Conservation (phyloP, 2,888 invertebrate genomes). For the Lepeophtheirus nordmannii region DNA sequence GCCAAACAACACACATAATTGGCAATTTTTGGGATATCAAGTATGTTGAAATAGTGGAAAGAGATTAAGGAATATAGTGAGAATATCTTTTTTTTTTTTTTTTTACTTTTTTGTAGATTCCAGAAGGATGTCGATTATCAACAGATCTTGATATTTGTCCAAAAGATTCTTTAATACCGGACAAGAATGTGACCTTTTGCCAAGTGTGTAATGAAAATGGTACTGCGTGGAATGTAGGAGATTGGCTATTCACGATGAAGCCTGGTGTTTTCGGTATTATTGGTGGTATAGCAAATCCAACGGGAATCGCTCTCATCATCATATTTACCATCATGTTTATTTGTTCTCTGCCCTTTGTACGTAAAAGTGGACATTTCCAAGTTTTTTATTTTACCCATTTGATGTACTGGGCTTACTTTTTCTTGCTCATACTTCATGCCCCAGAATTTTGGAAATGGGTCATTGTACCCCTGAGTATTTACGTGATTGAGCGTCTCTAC, state of each 20-base stretch:
- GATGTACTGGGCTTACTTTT: conserved; percentile 72
- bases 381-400: conserved; percentile 87
- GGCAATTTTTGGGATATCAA: conserved; percentile 18
- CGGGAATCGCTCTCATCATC: conserved; percentile 26
- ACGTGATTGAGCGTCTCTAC: conserved; percentile 56
- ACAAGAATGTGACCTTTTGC: background rate
- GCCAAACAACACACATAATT: background rate
- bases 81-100: background rate
- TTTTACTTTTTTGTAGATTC: background rate
- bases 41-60: background rate
- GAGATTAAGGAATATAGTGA: background rate
- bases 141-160: background rate
- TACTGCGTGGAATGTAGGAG: conserved; percentile 45
- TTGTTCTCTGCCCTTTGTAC: conserved; percentile 26
- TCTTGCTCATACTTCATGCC: conserved; percentile 64
- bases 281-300: conserved; percentile 25
- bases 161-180: background rate
- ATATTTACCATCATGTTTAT: conserved; percentile 26
- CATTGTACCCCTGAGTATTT: conserved; percentile 59
- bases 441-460: conserved; percentile 95
- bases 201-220: conserved; percentile 5
- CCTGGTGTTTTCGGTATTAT: conserved; percentile 43
- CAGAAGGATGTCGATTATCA: background rate
- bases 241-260: conserved; percentile 61
- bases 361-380: conserved; percentile 27